Evolutionary conservation across 2,797 vertebrate genomes (phyloP).

Genomic region (Enteromius radiatus): DNA sequence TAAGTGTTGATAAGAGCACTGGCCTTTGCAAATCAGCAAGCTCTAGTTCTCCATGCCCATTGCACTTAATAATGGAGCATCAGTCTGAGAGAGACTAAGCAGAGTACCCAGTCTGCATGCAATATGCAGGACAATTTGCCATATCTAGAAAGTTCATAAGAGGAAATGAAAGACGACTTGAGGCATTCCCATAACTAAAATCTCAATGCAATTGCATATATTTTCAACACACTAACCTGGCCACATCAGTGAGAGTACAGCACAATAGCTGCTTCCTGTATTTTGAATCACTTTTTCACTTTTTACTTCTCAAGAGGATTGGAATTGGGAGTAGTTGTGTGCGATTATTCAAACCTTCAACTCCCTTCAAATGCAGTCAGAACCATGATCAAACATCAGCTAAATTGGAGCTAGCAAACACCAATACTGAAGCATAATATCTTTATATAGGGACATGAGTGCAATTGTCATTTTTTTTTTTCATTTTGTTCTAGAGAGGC

Average conservation of each 20-base stretch:
- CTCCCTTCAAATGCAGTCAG: slow-evolving; percentile 33
- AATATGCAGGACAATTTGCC: slow-evolving; percentile 30
- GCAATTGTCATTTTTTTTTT: slow-evolving; percentile 54
- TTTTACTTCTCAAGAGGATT: slow-evolving; percentile 17
- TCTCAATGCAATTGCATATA: slow-evolving; percentile 1
- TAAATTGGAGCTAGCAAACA: slow-evolving; percentile 33
- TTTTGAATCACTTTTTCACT: slow-evolving; percentile 38
- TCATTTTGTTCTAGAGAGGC: slow-evolving; percentile 41
- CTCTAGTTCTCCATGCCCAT: slow-evolving; percentile 14
- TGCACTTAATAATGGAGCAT: slow-evolving; percentile 27
- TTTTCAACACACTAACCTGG: slow-evolving; percentile 13
- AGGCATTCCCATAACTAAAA: not conserved
- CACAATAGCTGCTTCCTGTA: slow-evolving; percentile 20
- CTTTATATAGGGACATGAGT: slow-evolving; percentile 45
- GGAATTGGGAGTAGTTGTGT: slow-evolving; percentile 46
- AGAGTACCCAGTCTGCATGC: slow-evolving; percentile 11
- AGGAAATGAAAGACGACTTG: slow-evolving; percentile 2
- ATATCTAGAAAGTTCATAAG: slow-evolving; percentile 28
- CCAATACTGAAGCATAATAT: slow-evolving; percentile 21
- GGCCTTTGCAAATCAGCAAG: slow-evolving; percentile 34
- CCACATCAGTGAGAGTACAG: slow-evolving; percentile 6
- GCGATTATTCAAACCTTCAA: slow-evolving; percentile 41
- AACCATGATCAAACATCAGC: slow-evolving; percentile 49
- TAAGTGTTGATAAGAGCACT: slow-evolving; percentile 37
- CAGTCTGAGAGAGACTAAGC: slow-evolving; percentile 24